Evolutionary conservation across 2,113 vertebrate genomes (phyloP), one percentile per base, ranked within the genome.

Genomic region (Channa maculata): DNA sequence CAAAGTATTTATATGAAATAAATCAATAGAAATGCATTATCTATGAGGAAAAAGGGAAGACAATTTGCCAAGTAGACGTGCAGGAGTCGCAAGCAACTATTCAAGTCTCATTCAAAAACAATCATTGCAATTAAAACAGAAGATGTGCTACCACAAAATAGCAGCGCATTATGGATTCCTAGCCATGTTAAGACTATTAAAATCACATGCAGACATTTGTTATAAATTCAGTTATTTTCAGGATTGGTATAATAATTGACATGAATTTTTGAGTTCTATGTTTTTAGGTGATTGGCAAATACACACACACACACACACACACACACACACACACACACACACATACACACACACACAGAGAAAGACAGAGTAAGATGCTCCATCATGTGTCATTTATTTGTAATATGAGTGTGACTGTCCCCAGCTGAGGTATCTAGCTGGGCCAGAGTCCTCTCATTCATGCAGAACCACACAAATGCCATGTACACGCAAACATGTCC

Each of bases 361-460:
- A 58, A 61, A 43, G 13, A 13, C 36, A 78, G 1, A 54, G 67
- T 79, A 70, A 79, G 51, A 50, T 36, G 65, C 74, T 48, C 78
- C 64, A 86, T 89, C 80, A 78, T 88, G 81, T 68, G 85, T 87
- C 82, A 91, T 91, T 91, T 91, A 80, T 69, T 58, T 80, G 73
- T 77, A 84, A 87, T 88, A 79, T 79, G 82, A 90, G 77, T 86
- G 80, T 81, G 91, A 88, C 86, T 71, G 71, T 86, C 86, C 70
- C 86, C 91, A 92, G 91, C 91, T 90, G 91, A 90, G 89, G 85
- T 86, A 81, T 80, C 88, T 65, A 43, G 55, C 73, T 15, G 63
- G 80, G 85, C 86, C 90, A 89, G 66, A 85, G 79, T 75, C 74
- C 72, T 70, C 71, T 82, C 77, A 62, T 39, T 88, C 79, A 85